These are phyloP conservation scores for Apotomis capreana DNA, from an alignment of 2,888 invertebrate species.

Conservation along the genomic window DNA sequence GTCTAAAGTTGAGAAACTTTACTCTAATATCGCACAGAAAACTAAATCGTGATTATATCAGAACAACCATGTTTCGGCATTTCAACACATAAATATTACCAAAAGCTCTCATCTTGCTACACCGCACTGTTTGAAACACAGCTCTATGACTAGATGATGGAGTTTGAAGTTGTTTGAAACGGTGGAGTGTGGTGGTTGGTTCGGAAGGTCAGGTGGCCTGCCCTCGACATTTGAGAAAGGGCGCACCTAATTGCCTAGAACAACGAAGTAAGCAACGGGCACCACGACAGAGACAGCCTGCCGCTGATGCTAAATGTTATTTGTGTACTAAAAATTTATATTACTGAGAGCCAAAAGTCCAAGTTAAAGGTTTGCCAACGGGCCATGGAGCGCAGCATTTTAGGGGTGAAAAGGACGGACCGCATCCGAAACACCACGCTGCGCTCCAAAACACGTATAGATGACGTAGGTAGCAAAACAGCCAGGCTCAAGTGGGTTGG, in stretches of 20 bases:
- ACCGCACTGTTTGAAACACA: background rate
- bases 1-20: constrained; percentile 14
- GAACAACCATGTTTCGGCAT: constrained; percentile 33
- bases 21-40: constrained; percentile 17
- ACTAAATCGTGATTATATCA: constrained; percentile 29
- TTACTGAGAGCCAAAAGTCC: too few relatives aligned
- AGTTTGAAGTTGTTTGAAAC: background rate
- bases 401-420: too few relatives aligned
- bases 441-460: too few relatives aligned
- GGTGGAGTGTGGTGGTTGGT: background rate
- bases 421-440: too few relatives aligned
- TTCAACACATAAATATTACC: background rate
- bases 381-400: too few relatives aligned
- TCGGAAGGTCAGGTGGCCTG: constrained; percentile 10
- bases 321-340: too few relatives aligned
- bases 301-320: background rate
- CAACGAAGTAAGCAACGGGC: constrained; percentile 17
- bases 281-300: background rate
- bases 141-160: background rate
- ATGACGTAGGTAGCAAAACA: too few relatives aligned
- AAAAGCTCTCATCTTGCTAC: constrained; percentile 5
- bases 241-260: constrained; percentile 38
- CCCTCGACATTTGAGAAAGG: constrained; percentile 41
- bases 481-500: too few relatives aligned
- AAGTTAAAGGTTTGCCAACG: too few relatives aligned